phyloP scores from a whole-genome alignment of 2,888 invertebrate genomes.

The Marasmarcha lunaedactyla region DNA sequence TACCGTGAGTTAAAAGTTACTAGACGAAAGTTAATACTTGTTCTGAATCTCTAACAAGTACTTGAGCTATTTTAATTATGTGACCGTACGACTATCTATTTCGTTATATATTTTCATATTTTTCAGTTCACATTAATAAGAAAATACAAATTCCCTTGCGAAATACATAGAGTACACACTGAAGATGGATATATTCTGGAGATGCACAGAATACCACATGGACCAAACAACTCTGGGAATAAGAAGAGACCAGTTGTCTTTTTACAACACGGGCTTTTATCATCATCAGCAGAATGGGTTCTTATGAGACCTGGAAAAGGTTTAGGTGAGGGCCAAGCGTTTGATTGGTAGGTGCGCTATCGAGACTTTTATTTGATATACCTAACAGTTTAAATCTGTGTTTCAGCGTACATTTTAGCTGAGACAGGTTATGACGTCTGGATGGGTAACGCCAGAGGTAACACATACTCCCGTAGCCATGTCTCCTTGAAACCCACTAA shows the following conservation, averaged over 20 bases:
- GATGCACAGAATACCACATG: slow-evolving; percentile 82
- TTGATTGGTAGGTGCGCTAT: too few species aligned
- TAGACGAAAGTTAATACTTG: too few species aligned
- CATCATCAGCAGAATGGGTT: slow-evolving; percentile 85
- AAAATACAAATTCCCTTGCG: slow-evolving; percentile 77
- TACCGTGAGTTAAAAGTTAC: slow-evolving; percentile 49
- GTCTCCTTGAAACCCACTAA: slow-evolving; percentile 38
- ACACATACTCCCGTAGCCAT: slow-evolving; percentile 79
- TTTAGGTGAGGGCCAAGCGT: slow-evolving; percentile 44
- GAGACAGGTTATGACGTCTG: slow-evolving; percentile 83
- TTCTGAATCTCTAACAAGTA: too few species aligned
- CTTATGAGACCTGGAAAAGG: slow-evolving; percentile 75
- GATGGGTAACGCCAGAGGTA: slow-evolving; percentile 88
- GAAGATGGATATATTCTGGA: slow-evolving; percentile 85
- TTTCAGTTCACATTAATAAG: slow-evolving; percentile 42
- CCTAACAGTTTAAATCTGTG: too few species aligned
- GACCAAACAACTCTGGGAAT: slow-evolving; percentile 25
- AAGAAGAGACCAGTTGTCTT: slow-evolving; percentile 67
- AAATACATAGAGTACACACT: slow-evolving; percentile 79
- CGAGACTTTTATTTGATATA: too few species aligned
- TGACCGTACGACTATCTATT: too few species aligned
- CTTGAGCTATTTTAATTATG: too few species aligned
- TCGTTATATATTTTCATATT: too few species aligned
- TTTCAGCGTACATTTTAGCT: slow-evolving; percentile 75
- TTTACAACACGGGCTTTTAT: slow-evolving; percentile 85